phyloP scores from a whole-genome alignment of 2,797 vertebrate species.

The Alfaro cultratus region DNA sequence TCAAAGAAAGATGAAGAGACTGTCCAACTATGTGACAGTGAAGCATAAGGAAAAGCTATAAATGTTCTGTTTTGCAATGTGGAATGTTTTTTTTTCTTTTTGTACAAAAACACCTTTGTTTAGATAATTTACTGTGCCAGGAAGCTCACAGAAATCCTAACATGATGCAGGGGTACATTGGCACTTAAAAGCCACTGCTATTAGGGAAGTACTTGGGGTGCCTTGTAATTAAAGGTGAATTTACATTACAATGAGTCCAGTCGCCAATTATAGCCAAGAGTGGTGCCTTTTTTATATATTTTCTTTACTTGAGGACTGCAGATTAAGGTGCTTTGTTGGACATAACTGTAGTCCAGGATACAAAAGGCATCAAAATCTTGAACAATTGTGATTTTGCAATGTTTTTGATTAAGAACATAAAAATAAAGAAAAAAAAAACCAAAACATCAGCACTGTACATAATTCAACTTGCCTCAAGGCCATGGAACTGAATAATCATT shows the following conservation, averaged over 20 bases:
- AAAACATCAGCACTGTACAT: conserved; percentile 38
- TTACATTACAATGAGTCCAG: conserved; percentile 45
- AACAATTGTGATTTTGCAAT: conserved; percentile 59
- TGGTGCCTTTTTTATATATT: conserved; percentile 23
- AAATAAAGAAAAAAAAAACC: neutral
- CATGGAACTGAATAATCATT: conserved; percentile 40
- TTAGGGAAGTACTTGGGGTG: conserved; percentile 45
- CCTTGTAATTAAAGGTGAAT: conserved; percentile 45
- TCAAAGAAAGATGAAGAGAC: conserved; percentile 65
- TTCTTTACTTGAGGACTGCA: conserved; percentile 35
- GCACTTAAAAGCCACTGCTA: conserved; percentile 66
- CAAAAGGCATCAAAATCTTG: conserved; percentile 69
- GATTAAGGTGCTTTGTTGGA: conserved; percentile 72
- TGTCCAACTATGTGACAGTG: conserved; percentile 39
- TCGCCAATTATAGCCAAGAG: conserved; percentile 44
- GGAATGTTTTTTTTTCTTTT: conserved; percentile 57
- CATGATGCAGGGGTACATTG: conserved; percentile 54
- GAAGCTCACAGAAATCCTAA: conserved; percentile 48
- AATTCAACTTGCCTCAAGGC: conserved; percentile 51
- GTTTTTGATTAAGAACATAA: conserved; percentile 27
- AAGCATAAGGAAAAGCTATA: conserved; percentile 52
- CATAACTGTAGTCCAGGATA: conserved; percentile 49
- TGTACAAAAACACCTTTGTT: conserved; percentile 27
- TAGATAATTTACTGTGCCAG: conserved; percentile 42
- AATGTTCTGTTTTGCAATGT: conserved; percentile 38